Conservation (phyloP, 2,888 invertebrate species). For the Hyalella azteca region DNA sequence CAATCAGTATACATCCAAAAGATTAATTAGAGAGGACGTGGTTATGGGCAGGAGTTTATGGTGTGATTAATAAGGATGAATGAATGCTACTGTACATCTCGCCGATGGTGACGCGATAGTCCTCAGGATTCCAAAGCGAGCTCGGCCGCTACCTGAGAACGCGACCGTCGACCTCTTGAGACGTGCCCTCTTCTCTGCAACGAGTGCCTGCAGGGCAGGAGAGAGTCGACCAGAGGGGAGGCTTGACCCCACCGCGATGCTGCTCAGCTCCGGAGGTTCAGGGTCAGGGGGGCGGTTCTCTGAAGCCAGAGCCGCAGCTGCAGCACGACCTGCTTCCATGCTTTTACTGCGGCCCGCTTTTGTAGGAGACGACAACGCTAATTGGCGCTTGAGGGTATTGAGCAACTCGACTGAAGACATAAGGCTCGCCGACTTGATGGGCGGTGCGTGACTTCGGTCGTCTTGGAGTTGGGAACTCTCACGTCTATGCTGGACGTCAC, state of each 20-base stretch:
- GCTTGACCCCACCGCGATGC: neutral
- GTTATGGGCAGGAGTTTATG: too few species aligned
- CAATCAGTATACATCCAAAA: too few species aligned
- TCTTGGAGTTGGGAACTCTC: neutral
- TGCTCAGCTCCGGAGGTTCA: conserved; percentile 19
- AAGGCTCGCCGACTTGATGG: conserved; percentile 52
- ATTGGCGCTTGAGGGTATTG: conserved; percentile 56
- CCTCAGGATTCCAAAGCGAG: conserved; percentile 46
- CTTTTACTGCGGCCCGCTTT: conserved; percentile 53
- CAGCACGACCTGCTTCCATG: conserved; percentile 55
- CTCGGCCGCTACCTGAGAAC: conserved; percentile 57
- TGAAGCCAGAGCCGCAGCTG: conserved; percentile 38
- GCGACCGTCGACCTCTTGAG: conserved; percentile 55
- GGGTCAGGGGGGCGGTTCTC: neutral
- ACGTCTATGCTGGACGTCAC: conserved; percentile 41
- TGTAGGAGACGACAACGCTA: conserved; percentile 56
- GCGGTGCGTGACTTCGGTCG: conserved; percentile 36
- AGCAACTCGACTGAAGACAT: conserved; percentile 57
- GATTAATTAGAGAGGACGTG: too few species aligned
- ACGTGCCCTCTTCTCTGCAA: conserved; percentile 55
- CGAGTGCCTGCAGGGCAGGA: conserved; percentile 55
- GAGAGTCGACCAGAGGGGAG: conserved; percentile 42
- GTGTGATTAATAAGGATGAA: conserved; percentile 31
- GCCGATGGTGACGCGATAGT: conserved; percentile 54
- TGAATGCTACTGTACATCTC: conserved; percentile 55